phyloP scores from a whole-genome alignment of 2,888 invertebrate genomes.

The Melikaiella ostensackeni region DNA sequence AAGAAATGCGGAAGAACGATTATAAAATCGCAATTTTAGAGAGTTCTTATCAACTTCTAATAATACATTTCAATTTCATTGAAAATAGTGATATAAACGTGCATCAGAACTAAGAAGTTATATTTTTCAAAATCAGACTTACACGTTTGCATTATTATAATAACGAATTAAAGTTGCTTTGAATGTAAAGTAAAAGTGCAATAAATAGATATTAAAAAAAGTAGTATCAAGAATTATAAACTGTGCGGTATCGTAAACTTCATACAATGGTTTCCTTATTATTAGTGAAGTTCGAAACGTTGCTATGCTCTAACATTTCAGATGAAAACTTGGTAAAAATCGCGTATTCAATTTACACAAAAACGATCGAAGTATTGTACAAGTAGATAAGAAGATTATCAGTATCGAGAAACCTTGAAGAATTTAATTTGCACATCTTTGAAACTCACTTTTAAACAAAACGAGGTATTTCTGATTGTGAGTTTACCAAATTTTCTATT shows the following conservation, averaged over 20 bases:
- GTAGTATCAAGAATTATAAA: conserved; percentile 17
- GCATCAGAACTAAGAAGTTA: conserved; percentile 28
- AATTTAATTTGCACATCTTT: conserved; percentile 29
- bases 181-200: not conserved
- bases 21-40: not conserved
- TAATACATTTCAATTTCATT: not conserved
- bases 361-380: conserved; percentile 5
- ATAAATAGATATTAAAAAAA: conserved; percentile 1
- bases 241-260: conserved; percentile 8
- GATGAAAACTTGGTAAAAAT: conserved; percentile 29
- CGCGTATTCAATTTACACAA: conserved; percentile 26
- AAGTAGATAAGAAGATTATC: conserved; percentile 15
- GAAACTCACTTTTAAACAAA: conserved; percentile 29
- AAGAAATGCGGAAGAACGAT: not conserved
- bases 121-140: conserved; percentile 20
- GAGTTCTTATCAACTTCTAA: not conserved
- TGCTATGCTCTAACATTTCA: conserved; percentile 24
- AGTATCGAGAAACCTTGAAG: not conserved
- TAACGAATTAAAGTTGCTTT: conserved; percentile 5
- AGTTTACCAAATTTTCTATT: conserved; percentile 21
- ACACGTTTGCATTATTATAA: conserved; percentile 7
- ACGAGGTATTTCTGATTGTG: conserved; percentile 8
- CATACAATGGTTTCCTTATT: conserved; percentile 23
- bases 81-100: not conserved
- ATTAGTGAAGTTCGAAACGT: conserved; percentile 36